Conservation (phyloP, 2,797 vertebrate genomes). For the Coendou prehensilis region DNA sequence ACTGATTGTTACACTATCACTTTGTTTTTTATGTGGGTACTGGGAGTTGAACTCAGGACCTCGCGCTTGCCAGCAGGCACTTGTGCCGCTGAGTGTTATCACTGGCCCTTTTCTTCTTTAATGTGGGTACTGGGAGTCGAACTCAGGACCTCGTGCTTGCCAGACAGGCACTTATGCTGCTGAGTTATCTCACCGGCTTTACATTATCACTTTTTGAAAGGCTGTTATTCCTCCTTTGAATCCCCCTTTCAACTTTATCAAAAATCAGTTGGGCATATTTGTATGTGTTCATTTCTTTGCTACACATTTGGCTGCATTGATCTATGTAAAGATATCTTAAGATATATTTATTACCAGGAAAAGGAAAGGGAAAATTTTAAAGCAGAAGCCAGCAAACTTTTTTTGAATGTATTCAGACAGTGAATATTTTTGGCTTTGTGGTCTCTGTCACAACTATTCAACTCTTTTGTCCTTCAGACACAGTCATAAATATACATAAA, state of each 20-base stretch:
- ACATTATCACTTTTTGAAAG: background rate
- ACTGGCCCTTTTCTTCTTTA: too few species aligned
- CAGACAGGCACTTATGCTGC: too few species aligned
- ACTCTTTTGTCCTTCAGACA: background rate
- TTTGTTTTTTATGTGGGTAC: background rate
- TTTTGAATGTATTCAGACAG: background rate
- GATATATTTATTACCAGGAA: background rate
- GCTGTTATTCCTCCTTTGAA: background rate
- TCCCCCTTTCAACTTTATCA: background rate
- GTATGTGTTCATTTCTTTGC: background rate
- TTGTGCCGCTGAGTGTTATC: too few species aligned
- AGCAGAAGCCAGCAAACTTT: background rate
- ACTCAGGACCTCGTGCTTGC: too few species aligned
- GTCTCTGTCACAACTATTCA: background rate
- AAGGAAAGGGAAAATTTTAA: background rate
- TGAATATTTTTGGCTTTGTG: constrained; percentile 8
- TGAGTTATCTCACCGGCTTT: too few species aligned
- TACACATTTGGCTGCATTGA: background rate
- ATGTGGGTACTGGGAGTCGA: too few species aligned
- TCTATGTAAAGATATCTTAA: background rate
- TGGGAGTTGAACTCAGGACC: too few species aligned
- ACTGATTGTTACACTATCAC: background rate
- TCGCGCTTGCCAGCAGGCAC: too few species aligned
- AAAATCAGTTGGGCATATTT: background rate
- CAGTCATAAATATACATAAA: background rate